Conservation (phyloP, 2,113 vertebrate species). For the Chunga burmeisteri region DNA sequence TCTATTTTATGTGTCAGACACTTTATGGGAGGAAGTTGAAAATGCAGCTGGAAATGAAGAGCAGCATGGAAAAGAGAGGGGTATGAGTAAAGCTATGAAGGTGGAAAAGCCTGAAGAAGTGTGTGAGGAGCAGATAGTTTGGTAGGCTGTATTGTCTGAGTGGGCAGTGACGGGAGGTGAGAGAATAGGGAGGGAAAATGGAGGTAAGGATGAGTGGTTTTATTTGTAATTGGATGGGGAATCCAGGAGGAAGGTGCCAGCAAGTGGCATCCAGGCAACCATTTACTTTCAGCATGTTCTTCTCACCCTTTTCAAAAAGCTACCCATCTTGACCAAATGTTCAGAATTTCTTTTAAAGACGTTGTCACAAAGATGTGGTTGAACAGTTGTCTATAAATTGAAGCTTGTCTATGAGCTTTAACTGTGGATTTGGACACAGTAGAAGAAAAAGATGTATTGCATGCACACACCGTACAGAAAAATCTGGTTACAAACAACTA, state of each 20-base stretch:
- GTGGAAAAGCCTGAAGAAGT: background rate
- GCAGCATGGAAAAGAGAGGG: background rate
- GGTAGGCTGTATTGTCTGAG: background rate
- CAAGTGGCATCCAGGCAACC: background rate
- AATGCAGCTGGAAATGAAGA: background rate
- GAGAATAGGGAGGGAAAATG: background rate
- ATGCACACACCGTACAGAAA: background rate
- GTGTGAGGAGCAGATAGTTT: background rate
- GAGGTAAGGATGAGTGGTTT: background rate
- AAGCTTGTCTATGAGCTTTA: background rate
- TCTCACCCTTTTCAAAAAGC: background rate
- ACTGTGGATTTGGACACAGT: background rate
- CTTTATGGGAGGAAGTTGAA: background rate
- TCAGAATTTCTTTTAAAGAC: background rate
- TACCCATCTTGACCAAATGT: background rate
- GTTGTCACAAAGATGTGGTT: background rate
- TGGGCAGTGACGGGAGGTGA: background rate
- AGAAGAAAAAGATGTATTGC: background rate
- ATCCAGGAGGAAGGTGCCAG: background rate
- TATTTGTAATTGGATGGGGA: conserved; percentile 11
- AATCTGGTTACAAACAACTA: background rate
- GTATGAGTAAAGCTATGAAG: background rate
- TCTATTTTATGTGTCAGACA: background rate
- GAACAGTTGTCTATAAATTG: background rate
- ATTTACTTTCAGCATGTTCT: background rate